phyloP scores from a whole-genome alignment of 1,140 invertebrate species.

The Bombus affinis region DNA sequence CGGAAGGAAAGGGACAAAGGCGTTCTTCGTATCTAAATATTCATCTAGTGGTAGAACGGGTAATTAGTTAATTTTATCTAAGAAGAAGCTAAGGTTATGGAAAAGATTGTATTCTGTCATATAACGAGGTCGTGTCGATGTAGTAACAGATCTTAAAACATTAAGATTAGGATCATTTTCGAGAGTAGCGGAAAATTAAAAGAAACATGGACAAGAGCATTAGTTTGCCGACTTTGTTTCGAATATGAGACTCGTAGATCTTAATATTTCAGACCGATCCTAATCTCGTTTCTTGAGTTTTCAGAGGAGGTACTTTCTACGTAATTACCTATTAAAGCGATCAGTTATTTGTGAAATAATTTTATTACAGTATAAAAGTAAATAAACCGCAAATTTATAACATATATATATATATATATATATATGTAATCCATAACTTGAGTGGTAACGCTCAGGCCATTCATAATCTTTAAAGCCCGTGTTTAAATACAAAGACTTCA shows the following conservation, averaged over 20 bases:
- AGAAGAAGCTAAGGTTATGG: neutral
- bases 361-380: neutral
- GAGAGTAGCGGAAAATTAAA: neutral
- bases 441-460: neutral
- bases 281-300: neutral
- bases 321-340: neutral
- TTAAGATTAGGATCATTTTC: neutral
- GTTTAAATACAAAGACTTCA: neutral
- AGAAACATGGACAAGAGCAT: neutral
- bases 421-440: no score
- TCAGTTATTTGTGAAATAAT: neutral
- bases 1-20: neutral
- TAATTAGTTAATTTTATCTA: constrained; percentile 19
- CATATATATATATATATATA: no score
- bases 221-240: neutral
- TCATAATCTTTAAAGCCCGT: neutral
- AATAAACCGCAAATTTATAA: no score
- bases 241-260: neutral
- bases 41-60: neutral
- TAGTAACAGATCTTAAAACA: neutral
- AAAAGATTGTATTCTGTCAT: neutral
- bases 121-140: neutral
- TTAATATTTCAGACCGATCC: neutral
- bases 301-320: neutral
- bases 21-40: neutral